These are phyloP conservation scores for Eilema sororculum DNA, from an alignment of 2,888 invertebrate species.

Conservation along the genomic window DNA sequence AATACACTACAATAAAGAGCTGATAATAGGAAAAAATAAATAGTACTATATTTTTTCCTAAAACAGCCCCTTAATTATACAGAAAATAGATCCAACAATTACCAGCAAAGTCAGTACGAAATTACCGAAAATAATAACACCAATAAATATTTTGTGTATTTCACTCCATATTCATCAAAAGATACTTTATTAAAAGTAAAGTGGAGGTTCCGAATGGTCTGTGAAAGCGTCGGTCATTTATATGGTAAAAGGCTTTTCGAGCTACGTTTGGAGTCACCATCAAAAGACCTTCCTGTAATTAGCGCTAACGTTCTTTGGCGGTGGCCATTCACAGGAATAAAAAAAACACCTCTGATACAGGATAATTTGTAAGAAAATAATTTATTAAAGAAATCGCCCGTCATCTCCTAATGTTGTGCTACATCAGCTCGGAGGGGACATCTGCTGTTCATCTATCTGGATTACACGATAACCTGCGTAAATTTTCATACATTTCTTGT, in stretches of 20 bases:
- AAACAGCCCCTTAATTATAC: not conserved
- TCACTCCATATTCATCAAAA: slow-evolving; percentile 1
- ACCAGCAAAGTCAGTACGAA: not conserved
- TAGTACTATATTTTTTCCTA: too few species aligned
- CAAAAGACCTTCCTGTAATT: slow-evolving; percentile 19
- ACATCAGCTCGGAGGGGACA: not conserved
- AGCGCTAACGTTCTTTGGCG: slow-evolving; percentile 12
- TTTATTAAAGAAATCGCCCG: not conserved
- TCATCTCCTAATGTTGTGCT: not conserved
- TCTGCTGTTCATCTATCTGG: not conserved
- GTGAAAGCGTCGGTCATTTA: slow-evolving; percentile 34
- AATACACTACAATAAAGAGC: too few species aligned
- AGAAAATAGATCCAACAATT: not conserved
- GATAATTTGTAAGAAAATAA: not conserved
- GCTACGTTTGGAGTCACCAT: slow-evolving; percentile 22
- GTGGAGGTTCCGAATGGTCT: slow-evolving; percentile 8
- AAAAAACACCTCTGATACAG: slow-evolving; percentile 2
- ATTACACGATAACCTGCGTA: too few species aligned
- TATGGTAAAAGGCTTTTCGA: slow-evolving; percentile 12
- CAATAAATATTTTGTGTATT: slow-evolving; percentile 9
- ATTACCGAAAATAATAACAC: not conserved
- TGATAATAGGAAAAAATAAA: too few species aligned
- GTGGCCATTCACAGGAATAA: not conserved
- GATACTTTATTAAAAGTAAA: slow-evolving; percentile 10
- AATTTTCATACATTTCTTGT: too few species aligned